Evolutionary conservation across 2,888 invertebrate species (phyloP), one percentile per base, ranked within the genome.

Genomic region (Leptothorax acervorum): DNA sequence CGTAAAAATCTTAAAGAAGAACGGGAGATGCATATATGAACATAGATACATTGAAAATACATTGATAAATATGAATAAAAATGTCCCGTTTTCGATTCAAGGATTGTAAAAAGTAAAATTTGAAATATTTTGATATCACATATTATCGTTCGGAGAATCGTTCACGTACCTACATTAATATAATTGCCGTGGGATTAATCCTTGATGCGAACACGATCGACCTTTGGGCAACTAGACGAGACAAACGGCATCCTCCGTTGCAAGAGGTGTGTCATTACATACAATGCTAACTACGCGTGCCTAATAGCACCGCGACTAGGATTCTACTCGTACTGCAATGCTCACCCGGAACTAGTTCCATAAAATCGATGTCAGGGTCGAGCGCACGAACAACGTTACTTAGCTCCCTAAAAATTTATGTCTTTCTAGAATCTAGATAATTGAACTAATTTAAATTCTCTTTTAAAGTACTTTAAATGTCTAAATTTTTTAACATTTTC

Each of bases 231-330:
- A 89, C 84, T 83, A 86, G 88, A 90, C 90, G 83, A 87, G 89
- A 87, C 90, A 86, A 85, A 87, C 86, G 86, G 88, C 89, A 88
- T 91, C 90, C 85, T 89, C 86, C 82, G 85, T 87, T 84, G 86
- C 91, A 35, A 85, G 90, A 92, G 90, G 91, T 91, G 92, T 91
- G 91, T 92, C 91, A 90, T 92, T 92, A 92, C 88, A 86, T 84
- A 89, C 90, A 87, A 91, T 91, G 92, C 87, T 90, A 92, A 92
- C 90, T 92, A 88, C 90, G 91, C 91, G 90, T 90, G 86, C 85
- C 91, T 91, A 91, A 91, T 91, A 89, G 88, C 87, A 68, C 83
- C 86, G 85, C 88, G 85, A 83, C 90, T 82, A 89, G 87, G 85
- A 88, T 82, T 86, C 83, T 84, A 83, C 81, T 85, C 88, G 84